Conservation (phyloP, 2,888 invertebrate species). For the Pseudeuparius sepicola region DNA sequence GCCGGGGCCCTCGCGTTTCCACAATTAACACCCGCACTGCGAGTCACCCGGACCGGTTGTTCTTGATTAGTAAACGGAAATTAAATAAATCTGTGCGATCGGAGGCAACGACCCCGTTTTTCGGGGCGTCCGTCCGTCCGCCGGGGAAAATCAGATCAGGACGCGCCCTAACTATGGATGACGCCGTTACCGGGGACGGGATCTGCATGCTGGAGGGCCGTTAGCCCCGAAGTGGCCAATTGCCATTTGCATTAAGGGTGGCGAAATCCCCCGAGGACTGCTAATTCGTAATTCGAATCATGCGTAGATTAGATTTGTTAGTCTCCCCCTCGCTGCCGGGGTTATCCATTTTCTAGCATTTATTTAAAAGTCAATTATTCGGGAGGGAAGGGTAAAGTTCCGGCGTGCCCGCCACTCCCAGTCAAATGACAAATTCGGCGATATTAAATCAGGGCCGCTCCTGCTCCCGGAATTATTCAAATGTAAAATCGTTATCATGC, state of each 20-base stretch:
- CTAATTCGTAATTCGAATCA: constrained; percentile 40
- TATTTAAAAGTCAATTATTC: constrained; percentile 41
- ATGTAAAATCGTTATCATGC: constrained; percentile 29
- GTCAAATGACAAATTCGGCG: no score
- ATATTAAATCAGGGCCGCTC: constrained; percentile 29
- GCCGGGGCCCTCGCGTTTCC: constrained; percentile 12
- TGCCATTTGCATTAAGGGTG: constrained; percentile 36
- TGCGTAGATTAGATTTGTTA: constrained; percentile 39
- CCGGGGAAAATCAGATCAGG: constrained; percentile 36
- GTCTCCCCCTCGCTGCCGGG: constrained; percentile 35
- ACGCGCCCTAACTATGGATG: constrained; percentile 22
- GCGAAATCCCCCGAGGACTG: constrained; percentile 31
- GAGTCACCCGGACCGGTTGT: no score
- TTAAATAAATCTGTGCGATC: constrained; percentile 34
- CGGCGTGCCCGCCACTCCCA: no score
- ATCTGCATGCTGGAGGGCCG: constrained; percentile 24
- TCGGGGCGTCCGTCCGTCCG: constrained; percentile 26
- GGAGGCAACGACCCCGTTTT: constrained; percentile 26
- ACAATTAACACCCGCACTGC: constrained; percentile 26
- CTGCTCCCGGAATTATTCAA: constrained; percentile 29
- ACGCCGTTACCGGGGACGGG: constrained; percentile 24
- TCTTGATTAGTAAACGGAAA: constrained; percentile 32
- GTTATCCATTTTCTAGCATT: constrained; percentile 42
- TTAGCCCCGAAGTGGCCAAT: constrained; percentile 37
- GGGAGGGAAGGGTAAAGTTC: constrained; percentile 29